Conservation (phyloP, 2,797 vertebrate genomes). For the Helostoma temminkii region DNA sequence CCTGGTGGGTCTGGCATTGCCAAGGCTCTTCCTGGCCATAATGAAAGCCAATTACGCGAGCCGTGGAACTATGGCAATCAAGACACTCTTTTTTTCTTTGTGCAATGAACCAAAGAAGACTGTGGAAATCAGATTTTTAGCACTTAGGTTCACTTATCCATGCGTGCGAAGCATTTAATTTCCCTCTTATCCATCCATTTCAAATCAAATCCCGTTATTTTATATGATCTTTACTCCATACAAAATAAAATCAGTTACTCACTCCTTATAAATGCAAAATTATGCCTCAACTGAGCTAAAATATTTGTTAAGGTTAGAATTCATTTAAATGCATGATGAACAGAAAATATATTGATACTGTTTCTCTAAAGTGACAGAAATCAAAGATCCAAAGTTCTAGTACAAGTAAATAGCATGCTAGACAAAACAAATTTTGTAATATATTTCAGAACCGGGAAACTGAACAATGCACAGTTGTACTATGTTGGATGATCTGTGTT, state of each 20-base stretch:
- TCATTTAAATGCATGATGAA: background rate
- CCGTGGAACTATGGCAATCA: conserved; percentile 55
- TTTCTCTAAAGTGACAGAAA: conserved; percentile 1
- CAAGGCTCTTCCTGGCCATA: conserved; percentile 56
- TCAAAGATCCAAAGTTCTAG: conserved; percentile 5
- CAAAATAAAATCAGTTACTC: conserved; percentile 1
- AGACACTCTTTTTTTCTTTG: conserved; percentile 52
- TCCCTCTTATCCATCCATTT: background rate
- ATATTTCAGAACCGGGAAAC: conserved; percentile 10
- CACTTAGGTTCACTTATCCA: conserved; percentile 6
- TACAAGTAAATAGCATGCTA: background rate
- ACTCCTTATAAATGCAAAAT: background rate
- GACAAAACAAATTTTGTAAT: conserved; percentile 25
- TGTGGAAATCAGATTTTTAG: conserved; percentile 31
- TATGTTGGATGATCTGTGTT: conserved; percentile 25
- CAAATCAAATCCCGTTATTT: conserved; percentile 12
- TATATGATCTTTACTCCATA: conserved; percentile 6
- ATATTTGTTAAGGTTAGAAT: background rate
- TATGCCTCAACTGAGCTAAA: background rate
- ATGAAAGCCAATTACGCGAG: conserved; percentile 72
- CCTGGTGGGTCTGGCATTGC: conserved; percentile 73
- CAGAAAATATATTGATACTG: background rate
- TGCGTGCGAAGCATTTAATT: conserved; percentile 11
- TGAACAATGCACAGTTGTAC: conserved; percentile 33
- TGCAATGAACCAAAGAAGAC: conserved; percentile 45